These are phyloP conservation scores for Cardinalis cardinalis DNA, from an alignment of 2,113 vertebrate genomes.

Conservation along the genomic window DNA sequence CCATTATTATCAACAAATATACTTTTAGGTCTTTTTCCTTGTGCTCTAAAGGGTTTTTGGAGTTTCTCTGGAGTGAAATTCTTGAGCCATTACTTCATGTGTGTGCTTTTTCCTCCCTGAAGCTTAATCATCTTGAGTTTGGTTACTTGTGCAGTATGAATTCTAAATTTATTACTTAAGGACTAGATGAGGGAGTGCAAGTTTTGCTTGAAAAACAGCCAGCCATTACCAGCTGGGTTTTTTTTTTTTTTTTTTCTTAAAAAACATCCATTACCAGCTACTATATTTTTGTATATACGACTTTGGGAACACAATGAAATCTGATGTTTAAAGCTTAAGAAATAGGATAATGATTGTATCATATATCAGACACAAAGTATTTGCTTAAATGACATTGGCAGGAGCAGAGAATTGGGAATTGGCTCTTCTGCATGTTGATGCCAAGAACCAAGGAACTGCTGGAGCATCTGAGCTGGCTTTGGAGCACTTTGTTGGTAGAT, in stretches of 20 bases:
- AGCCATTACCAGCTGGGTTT: not conserved
- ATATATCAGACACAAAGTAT: not conserved
- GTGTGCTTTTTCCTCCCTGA: not conserved
- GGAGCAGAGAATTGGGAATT: not conserved
- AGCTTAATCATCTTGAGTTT: constrained; percentile 1
- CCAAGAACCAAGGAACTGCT: not conserved
- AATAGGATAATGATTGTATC: not conserved
- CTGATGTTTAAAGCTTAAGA: not conserved
- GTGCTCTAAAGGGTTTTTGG: not conserved
- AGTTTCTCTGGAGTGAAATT: not conserved
- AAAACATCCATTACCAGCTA: not conserved
- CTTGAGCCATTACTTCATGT: constrained; percentile 1
- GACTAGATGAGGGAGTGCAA: not conserved
- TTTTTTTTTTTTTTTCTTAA: not conserved
- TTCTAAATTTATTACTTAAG: not conserved
- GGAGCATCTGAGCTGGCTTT: not conserved
- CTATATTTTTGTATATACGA: not conserved
- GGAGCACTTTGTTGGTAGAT: not conserved
- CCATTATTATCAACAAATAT: not conserved
- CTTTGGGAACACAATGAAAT: not conserved
- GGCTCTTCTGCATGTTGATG: not conserved
- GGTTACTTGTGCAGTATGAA: not conserved
- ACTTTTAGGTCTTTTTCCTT: not conserved
- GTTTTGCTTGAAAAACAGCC: not conserved
- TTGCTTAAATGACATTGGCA: not conserved